These are phyloP conservation scores for Pituophis catenifer DNA, from an alignment of 2,113 vertebrate species.

Conservation along the genomic window DNA sequence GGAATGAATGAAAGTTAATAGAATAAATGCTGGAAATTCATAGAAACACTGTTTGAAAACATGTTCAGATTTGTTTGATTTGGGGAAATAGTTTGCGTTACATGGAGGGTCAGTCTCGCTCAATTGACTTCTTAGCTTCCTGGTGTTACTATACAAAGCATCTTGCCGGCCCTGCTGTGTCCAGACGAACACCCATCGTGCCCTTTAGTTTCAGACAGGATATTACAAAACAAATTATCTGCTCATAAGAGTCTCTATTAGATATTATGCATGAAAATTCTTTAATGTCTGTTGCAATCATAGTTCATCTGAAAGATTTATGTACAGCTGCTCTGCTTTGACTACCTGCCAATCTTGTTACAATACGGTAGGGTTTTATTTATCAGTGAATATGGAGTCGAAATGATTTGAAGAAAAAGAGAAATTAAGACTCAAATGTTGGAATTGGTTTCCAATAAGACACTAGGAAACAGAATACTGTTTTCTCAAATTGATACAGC, in stretches of 20 bases:
- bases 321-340: not conserved
- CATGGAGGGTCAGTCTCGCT: not conserved
- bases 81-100: not conserved
- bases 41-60: not conserved
- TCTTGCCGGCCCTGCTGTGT: not conserved
- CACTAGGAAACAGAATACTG: not conserved
- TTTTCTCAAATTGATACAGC: not conserved
- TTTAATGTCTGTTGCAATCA: constrained; percentile 19
- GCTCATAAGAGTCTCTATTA: not conserved
- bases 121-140: not conserved
- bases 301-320: constrained; percentile 2
- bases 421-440: not conserved
- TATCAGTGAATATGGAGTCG: not conserved
- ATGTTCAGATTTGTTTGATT: not conserved
- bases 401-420: not conserved
- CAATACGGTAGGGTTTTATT: not conserved
- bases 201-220: not conserved
- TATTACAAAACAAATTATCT: constrained; percentile 10
- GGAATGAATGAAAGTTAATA: not conserved
- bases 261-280: not conserved
- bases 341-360: not conserved
- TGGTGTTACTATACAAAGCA: not conserved
- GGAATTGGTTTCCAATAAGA: not conserved
- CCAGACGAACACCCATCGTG: not conserved
- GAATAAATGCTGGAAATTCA: not conserved